A percentile compares a stretch with the other conserved stretches of the same genome.
These are phyloP conservation scores for Dryocosmus kuriphilus DNA, from an alignment of 2,888 invertebrate genomes.

Conservation along the genomic window DNA sequence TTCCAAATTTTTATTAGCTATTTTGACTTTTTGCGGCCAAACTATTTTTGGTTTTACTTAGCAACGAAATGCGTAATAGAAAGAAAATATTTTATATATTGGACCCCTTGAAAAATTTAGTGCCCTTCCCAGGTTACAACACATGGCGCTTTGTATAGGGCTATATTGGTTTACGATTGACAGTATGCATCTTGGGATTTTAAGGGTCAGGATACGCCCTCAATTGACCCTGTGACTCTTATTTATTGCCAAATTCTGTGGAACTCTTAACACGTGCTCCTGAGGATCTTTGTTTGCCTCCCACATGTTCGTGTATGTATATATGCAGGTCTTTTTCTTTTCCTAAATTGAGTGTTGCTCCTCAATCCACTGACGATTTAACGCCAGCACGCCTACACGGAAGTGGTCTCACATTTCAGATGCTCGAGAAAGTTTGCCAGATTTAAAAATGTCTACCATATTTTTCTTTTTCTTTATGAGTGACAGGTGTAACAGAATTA, in stretches of 20 bases:
- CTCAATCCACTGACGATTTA: slow-evolving; percentile 26
- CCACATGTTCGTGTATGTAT: background rate
- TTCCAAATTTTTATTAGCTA: too few relatives aligned
- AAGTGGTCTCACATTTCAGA: slow-evolving; percentile 13
- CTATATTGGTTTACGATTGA: slow-evolving; percentile 1
- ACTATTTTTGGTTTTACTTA: too few relatives aligned
- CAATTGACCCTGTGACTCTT: slow-evolving; percentile 15
- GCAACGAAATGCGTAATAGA: background rate
- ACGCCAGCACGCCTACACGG: slow-evolving; percentile 20
- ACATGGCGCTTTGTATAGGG: background rate
- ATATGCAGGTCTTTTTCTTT: background rate
- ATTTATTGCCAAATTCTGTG: slow-evolving; percentile 3
- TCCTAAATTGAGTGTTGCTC: background rate
- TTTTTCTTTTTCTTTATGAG: background rate
- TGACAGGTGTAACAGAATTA: background rate
- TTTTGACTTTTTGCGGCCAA: too few relatives aligned
- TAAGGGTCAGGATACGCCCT: slow-evolving; percentile 16
- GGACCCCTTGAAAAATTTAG: background rate
- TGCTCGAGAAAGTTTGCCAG: slow-evolving; percentile 21
- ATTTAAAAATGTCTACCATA: background rate
- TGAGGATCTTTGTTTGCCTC: slow-evolving; percentile 9
- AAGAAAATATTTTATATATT: background rate
- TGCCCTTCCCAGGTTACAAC: background rate
- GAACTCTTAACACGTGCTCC: slow-evolving; percentile 19
- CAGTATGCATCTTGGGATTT: background rate